A percentile compares a stretch with the other conserved stretches of the same genome.
Conservation (phyloP, 2,888 invertebrate species). For the Andrena dorsata region DNA sequence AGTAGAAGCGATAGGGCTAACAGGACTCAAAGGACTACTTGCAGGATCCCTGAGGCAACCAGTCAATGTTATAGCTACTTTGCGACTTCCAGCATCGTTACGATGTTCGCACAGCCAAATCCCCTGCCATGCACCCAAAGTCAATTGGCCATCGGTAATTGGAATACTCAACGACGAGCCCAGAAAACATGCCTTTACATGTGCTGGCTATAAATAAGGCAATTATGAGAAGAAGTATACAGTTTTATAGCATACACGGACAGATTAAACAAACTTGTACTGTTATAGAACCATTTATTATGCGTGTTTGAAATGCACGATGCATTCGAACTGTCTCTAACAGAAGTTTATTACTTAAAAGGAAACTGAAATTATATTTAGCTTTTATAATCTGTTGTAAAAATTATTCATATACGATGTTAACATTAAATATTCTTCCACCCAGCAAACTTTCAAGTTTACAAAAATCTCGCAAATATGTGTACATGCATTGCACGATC, state of each 20-base stretch:
- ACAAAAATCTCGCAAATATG: not conserved
- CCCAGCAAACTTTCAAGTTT: not conserved
- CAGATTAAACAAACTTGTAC: not conserved
- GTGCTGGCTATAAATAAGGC: slow-evolving; percentile 91
- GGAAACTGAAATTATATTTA: not conserved
- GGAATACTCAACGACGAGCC: slow-evolving; percentile 98
- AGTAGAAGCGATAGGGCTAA: slow-evolving; percentile 94
- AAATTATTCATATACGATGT: not conserved
- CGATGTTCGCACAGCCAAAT: slow-evolving; percentile 99
- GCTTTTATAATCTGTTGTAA: not conserved
- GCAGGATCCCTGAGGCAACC: slow-evolving; percentile 95
- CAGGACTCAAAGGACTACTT: slow-evolving; percentile 94
- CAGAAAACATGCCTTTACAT: slow-evolving; percentile 98
- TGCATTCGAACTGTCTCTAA: not conserved
- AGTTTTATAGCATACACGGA: slow-evolving; percentile 27
- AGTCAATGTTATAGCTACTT: slow-evolving; percentile 94
- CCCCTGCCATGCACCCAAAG: slow-evolving; percentile 98
- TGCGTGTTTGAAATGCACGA: not conserved
- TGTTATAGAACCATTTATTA: not conserved
- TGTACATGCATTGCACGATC: not conserved
- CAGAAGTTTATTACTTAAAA: slow-evolving; percentile 6
- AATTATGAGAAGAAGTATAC: slow-evolving; percentile 27
- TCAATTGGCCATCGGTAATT: slow-evolving; percentile 97
- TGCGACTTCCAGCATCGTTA: slow-evolving; percentile 97
- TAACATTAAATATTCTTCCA: not conserved